These are phyloP conservation scores for Rhagonycha fulva DNA, from an alignment of 2,888 invertebrate genomes.

Conservation along the genomic window DNA sequence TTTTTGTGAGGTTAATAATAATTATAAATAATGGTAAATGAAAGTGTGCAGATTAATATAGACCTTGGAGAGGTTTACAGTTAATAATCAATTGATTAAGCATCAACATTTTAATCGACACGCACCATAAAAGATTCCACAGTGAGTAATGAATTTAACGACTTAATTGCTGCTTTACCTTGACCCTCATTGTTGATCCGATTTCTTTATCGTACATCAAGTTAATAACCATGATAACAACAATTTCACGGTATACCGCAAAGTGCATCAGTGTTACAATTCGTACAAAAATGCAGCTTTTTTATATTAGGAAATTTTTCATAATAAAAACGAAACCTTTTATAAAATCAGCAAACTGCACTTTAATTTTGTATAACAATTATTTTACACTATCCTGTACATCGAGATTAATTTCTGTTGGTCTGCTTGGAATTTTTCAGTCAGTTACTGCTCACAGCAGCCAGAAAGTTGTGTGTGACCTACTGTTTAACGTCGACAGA, in stretches of 20 bases:
- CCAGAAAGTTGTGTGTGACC: too few species aligned
- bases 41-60: not conserved
- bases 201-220: not conserved
- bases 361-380: too few species aligned
- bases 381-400: too few species aligned
- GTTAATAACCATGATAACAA: not conserved
- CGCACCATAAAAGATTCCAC: not conserved
- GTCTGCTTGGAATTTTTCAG: too few species aligned
- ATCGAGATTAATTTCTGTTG: too few species aligned
- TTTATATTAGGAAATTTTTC: too few species aligned
- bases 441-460: too few species aligned
- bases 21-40: not conserved
- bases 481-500: too few species aligned
- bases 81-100: not conserved
- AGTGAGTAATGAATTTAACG: not conserved
- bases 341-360: too few species aligned
- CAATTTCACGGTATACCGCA: too few species aligned
- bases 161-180: slow-evolving; percentile 1
- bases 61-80: not conserved
- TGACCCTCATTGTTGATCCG: not conserved
- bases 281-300: not conserved
- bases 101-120: not conserved
- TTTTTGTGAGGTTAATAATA: not conserved
- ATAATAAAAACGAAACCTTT: too few species aligned
- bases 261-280: not conserved